These are phyloP conservation scores for Napeogenes inachia DNA, from an alignment of 2,888 invertebrate species.

Conservation along the genomic window DNA sequence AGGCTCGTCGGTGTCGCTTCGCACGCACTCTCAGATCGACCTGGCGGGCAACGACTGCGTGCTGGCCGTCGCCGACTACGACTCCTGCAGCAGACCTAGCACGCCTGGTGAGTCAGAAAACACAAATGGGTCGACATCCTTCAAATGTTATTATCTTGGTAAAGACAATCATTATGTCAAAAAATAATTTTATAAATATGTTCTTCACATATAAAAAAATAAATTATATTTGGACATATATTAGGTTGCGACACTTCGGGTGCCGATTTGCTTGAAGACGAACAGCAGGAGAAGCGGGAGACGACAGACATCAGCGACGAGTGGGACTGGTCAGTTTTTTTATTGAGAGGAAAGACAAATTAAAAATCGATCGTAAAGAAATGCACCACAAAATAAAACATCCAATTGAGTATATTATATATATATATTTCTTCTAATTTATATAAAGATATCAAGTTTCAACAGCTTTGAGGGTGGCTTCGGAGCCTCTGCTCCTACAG, in stretches of 20 bases:
- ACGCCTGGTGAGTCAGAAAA: slow-evolving; percentile 64
- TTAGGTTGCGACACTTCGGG: slow-evolving; percentile 61
- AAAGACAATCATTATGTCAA: too few relatives aligned
- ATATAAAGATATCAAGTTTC: background rate
- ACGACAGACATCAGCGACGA: slow-evolving; percentile 59
- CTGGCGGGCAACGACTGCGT: slow-evolving; percentile 71
- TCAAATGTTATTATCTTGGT: background rate
- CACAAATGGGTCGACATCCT: background rate
- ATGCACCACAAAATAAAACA: too few relatives aligned
- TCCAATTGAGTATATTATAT: background rate
- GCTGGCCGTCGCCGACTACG: slow-evolving; percentile 77
- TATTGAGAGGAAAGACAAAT: background rate
- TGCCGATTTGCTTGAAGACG: slow-evolving; percentile 58
- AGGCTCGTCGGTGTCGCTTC: slow-evolving; percentile 76
- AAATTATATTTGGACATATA: slow-evolving; percentile 10
- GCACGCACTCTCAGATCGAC: slow-evolving; percentile 68
- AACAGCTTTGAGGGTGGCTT: slow-evolving; percentile 73
- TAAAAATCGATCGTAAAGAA: background rate
- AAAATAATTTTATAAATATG: background rate
- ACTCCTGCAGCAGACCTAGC: slow-evolving; percentile 79
- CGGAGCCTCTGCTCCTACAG: slow-evolving; percentile 55
- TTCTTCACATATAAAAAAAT: too few relatives aligned
- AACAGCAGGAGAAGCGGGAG: slow-evolving; percentile 45
- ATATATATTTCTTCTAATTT: background rate
- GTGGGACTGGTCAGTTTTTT: slow-evolving; percentile 61